These are phyloP conservation scores for Nerophis lumbriciformis DNA, from an alignment of 2,113 vertebrate species.

Conservation along the genomic window DNA sequence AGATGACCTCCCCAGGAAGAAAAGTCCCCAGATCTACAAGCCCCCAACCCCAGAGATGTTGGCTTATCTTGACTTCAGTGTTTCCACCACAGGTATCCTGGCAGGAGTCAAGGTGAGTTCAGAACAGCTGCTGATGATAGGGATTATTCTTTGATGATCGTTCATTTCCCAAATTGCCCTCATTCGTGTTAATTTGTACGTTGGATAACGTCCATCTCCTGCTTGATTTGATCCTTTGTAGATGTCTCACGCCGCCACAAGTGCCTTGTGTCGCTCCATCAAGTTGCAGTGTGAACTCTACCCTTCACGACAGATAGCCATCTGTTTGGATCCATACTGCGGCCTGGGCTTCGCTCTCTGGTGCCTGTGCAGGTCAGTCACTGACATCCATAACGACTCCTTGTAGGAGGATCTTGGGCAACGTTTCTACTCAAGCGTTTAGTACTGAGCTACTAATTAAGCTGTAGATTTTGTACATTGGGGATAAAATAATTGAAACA, in stretches of 20 bases:
- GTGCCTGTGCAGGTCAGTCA: constrained; percentile 89
- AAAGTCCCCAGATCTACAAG: constrained; percentile 80
- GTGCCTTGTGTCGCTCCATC: constrained; percentile 94
- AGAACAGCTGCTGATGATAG: not conserved
- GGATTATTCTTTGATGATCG: not conserved
- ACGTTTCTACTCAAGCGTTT: no score
- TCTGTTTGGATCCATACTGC: constrained; percentile 95
- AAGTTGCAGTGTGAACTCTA: constrained; percentile 97
- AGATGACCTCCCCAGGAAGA: constrained; percentile 93
- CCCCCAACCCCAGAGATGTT: constrained; percentile 86
- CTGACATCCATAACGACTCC: not conserved
- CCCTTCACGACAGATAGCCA: constrained; percentile 91
- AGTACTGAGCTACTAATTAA: no score
- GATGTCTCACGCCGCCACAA: constrained; percentile 95
- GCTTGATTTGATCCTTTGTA: constrained; percentile 40
- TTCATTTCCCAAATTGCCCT: not conserved
- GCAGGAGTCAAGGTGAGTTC: constrained; percentile 89
- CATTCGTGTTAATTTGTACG: not conserved
- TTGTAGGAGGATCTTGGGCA: no score
- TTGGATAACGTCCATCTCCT: not conserved
- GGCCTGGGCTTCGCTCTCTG: constrained; percentile 95
- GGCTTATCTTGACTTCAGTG: constrained; percentile 95
- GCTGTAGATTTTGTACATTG: no score
- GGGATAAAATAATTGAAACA: no score
- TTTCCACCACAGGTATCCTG: constrained; percentile 93